These are phyloP conservation scores for Bubalus kerabau DNA, from an alignment of 2,113 vertebrate species.

Conservation along the genomic window DNA sequence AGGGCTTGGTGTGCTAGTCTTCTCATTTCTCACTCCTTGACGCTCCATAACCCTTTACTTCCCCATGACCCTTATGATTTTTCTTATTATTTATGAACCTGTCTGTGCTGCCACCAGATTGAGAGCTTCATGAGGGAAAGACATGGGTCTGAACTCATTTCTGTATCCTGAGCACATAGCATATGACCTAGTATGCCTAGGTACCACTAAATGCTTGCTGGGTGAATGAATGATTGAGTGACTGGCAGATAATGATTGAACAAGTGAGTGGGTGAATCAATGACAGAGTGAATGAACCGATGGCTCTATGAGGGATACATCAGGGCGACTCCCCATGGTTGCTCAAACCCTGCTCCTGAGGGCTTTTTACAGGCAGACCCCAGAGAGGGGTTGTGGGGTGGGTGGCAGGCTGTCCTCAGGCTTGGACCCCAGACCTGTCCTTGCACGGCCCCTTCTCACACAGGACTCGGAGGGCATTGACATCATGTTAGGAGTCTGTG, in stretches of 20 bases:
- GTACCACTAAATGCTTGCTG: background rate
- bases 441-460: background rate
- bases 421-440: background rate
- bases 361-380: background rate
- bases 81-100: background rate
- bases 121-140: background rate
- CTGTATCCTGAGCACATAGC: background rate
- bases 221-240: background rate
- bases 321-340: background rate
- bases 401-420: background rate
- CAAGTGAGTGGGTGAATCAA: background rate
- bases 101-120: background rate
- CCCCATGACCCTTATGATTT: background rate
- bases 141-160: background rate
- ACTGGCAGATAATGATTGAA: background rate
- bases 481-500: slow-evolving; percentile 97
- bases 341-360: background rate
- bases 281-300: background rate
- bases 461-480: slow-evolving; percentile 99
- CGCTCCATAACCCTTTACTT: background rate
- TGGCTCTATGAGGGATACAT: background rate
- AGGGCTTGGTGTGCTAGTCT: background rate
- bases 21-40: background rate
- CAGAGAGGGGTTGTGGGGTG: background rate
- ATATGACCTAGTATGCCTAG: background rate